Percentiles rank a stretch among this genome's conserved stretches.
phyloP scores from a whole-genome alignment of 2,797 vertebrate genomes.

The Meriones psammophilus region DNA sequence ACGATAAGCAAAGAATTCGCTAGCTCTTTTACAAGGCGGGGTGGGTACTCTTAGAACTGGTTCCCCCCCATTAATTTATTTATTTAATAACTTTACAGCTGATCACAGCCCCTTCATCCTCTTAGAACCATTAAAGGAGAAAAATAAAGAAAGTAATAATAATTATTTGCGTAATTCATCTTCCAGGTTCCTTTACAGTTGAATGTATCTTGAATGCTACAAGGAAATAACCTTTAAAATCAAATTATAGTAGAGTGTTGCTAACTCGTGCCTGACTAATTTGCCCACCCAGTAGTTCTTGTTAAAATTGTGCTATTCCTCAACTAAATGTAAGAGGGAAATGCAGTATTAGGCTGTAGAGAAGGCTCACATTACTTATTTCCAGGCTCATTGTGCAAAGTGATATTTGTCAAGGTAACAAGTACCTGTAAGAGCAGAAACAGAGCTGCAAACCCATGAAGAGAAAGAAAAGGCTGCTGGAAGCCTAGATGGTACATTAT shows the following conservation, averaged over 20 bases:
- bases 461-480: not conserved
- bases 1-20: not conserved
- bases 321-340: constrained; percentile 55
- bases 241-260: constrained; percentile 71
- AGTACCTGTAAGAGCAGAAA: not conserved
- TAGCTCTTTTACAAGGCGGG: not conserved
- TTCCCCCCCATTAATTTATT: too few species aligned
- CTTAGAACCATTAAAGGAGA: not conserved
- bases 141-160: not conserved
- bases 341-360: not conserved
- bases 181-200: not conserved
- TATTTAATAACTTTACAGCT: too few species aligned
- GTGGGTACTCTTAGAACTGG: not conserved
- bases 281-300: constrained; percentile 73
- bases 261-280: constrained; percentile 73
- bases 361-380: constrained; percentile 41
- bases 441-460: not conserved
- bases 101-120: not conserved
- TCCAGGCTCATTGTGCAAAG: constrained; percentile 44
- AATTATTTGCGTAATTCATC: not conserved
- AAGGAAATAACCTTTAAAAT: constrained; percentile 76
- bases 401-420: not conserved
- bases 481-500: not conserved
- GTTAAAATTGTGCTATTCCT: constrained; percentile 24
- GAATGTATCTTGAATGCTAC: not conserved